Percentiles rank a stretch among this genome's conserved stretches.
These are phyloP conservation scores for Nephila pilipes DNA, from an alignment of 1,140 invertebrate genomes.

Conservation along the genomic window DNA sequence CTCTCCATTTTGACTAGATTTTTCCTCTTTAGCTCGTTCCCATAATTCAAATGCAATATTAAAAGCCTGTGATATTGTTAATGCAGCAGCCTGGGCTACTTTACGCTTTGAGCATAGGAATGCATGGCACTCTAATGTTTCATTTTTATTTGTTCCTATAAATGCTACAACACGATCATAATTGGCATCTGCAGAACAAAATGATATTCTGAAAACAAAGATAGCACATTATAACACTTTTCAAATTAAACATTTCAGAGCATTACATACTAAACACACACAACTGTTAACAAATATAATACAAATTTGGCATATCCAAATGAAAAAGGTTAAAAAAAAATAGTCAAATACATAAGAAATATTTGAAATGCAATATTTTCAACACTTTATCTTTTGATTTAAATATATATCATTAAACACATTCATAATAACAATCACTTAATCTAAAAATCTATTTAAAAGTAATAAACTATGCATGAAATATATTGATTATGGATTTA, in stretches of 20 bases:
- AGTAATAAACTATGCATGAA: no score
- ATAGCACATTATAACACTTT: not conserved
- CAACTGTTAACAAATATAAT: no score
- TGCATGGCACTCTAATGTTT: conserved; percentile 92
- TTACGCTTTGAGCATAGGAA: conserved; percentile 92
- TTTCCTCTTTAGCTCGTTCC: conserved; percentile 82
- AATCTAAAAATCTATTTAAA: no score
- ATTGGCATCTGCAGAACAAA: conserved; percentile 92
- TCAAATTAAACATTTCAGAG: not conserved
- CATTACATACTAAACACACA: not conserved
- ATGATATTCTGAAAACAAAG: conserved; percentile 87
- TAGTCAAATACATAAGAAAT: no score
- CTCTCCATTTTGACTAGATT: conserved; percentile 76
- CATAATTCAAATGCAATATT: conserved; percentile 89
- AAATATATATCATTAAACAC: no score
- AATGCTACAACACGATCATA: conserved; percentile 93
- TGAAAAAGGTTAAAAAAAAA: no score
- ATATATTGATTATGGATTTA: no score
- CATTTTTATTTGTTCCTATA: conserved; percentile 88
- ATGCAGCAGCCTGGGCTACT: conserved; percentile 89
- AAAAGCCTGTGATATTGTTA: conserved; percentile 92
- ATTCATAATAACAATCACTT: no score
- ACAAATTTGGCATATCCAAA: no score
- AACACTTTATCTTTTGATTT: no score
- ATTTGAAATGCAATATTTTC: no score